Conservation (phyloP, 2,797 vertebrate species). For the Phylloscopus collybita region DNA sequence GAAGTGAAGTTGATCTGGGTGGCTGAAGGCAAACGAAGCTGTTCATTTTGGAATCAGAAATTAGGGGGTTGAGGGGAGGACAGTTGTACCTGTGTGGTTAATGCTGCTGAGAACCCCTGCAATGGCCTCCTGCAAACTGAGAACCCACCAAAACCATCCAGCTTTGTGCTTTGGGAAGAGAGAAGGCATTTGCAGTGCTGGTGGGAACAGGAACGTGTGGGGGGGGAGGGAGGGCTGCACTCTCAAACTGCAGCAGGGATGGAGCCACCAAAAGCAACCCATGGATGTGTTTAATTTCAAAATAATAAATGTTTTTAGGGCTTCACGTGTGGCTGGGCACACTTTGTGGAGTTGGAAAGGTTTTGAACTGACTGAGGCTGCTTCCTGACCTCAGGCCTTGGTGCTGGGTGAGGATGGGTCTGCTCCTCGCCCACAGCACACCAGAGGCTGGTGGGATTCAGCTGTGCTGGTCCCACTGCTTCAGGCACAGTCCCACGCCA, state of each 20-base stretch:
- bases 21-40: neutral
- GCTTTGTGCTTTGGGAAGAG: neutral
- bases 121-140: neutral
- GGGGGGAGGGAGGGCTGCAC: fast-evolving
- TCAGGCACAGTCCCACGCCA: neutral
- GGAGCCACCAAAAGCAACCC: neutral
- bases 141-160: neutral
- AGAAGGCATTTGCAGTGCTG: neutral
- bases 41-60: neutral
- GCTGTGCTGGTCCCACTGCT: neutral
- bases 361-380: neutral
- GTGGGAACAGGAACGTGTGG: neutral
- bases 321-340: fast-evolving
- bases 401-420: neutral
- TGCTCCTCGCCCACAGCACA: neutral
- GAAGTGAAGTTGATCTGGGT: neutral
- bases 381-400: neutral
- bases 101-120: neutral
- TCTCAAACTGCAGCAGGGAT: neutral
- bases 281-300: neutral
- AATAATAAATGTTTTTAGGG: neutral
- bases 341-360: neutral
- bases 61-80: neutral
- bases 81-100: fast-evolving
- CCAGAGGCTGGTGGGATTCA: neutral